Conservation (phyloP, 2,797 vertebrate genomes). For the Xenopus petersii region DNA sequence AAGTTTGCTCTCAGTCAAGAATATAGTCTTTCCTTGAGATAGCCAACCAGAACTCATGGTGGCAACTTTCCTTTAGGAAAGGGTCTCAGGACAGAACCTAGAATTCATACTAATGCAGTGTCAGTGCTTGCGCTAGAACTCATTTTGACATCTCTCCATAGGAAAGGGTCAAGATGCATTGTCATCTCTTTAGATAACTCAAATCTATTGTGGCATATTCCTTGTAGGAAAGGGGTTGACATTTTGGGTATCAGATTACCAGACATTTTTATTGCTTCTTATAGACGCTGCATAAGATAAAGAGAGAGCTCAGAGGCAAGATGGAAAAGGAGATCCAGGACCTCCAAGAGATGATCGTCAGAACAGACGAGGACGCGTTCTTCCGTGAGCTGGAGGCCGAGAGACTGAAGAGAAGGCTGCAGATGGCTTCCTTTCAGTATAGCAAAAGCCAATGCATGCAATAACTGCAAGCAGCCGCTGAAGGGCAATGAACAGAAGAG, state of each 20-base stretch:
- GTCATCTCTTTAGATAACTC: no score
- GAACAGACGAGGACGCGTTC: constrained; percentile 78
- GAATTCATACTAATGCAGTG: no score
- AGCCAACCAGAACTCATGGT: no score
- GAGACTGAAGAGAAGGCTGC: constrained; percentile 74
- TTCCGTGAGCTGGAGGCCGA: constrained; percentile 85
- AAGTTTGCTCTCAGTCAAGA: constrained; percentile 13
- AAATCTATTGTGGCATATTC: no score
- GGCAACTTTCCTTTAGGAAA: no score
- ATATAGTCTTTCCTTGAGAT: no score
- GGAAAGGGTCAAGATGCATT: no score
- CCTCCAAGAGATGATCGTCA: constrained; percentile 80
- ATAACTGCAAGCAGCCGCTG: neutral
- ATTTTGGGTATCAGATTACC: neutral
- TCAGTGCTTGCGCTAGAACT: no score
- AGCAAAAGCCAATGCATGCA: constrained; percentile 64
- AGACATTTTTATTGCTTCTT: constrained; percentile 27
- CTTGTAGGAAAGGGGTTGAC: no score
- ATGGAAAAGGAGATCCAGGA: constrained; percentile 89
- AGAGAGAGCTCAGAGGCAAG: constrained; percentile 80
- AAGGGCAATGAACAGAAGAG: neutral
- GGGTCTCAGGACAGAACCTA: neutral
- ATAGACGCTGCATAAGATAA: constrained; percentile 84
- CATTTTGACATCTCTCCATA: no score
- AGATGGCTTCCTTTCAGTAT: constrained; percentile 85